Percentiles rank a stretch among this genome's conserved stretches.
phyloP scores from a whole-genome alignment of 2,888 invertebrate species.

The Mechanitis mazaeus region DNA sequence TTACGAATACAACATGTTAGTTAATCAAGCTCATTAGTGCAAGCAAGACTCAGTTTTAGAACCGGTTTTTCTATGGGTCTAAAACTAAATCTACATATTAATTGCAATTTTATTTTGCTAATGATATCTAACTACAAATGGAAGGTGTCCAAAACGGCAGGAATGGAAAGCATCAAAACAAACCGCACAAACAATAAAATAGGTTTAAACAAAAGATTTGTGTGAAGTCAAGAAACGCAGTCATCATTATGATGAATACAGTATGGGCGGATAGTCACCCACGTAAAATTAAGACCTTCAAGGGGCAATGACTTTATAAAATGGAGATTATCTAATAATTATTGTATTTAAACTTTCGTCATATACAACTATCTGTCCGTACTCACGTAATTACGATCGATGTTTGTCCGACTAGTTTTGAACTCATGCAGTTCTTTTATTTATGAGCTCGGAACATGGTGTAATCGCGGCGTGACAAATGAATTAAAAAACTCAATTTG shows the following conservation, averaged over 20 bases:
- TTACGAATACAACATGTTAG: constrained; percentile 70
- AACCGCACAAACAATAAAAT: constrained; percentile 11
- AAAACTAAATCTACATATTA: no score
- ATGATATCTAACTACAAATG: no score
- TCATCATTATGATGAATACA: constrained; percentile 29
- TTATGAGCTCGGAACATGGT: no score
- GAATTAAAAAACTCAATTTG: no score
- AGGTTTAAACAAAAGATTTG: background rate
- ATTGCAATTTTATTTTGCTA: no score
- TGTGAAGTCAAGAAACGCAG: background rate
- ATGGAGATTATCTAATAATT: constrained; percentile 18
- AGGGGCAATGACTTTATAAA: constrained; percentile 42
- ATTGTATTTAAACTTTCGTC: no score
- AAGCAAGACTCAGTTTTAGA: constrained; percentile 2
- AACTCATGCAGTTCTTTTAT: no score
- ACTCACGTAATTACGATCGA: no score
- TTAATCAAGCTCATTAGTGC: constrained; percentile 26
- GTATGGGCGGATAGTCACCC: constrained; percentile 54
- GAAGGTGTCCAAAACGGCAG: no score
- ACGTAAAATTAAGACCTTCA: constrained; percentile 45
- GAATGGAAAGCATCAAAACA: background rate
- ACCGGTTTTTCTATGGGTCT: background rate
- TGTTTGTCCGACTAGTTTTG: no score
- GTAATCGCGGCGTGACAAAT: no score
- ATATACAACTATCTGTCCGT: no score